These are phyloP conservation scores for Pungitius pungitius DNA, from an alignment of 2,113 vertebrate species.

Conservation along the genomic window DNA sequence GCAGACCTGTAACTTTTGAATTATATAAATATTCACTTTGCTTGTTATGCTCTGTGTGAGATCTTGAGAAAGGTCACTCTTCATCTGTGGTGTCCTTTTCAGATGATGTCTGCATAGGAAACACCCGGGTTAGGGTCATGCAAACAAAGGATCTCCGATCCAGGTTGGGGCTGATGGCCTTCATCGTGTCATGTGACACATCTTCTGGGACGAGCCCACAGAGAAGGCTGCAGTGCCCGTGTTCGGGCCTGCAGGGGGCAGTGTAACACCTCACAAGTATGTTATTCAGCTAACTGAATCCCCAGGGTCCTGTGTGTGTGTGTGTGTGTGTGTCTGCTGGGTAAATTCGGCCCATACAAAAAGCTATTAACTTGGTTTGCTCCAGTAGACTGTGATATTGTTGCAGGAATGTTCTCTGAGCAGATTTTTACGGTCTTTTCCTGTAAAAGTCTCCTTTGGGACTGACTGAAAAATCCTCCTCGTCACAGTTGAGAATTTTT, in stretches of 20 bases:
- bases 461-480: slow-evolving; percentile 52
- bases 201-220: no score
- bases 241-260: slow-evolving; percentile 38
- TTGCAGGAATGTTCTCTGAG: slow-evolving; percentile 60
- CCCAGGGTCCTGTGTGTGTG: slow-evolving; percentile 4
- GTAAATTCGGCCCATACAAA: slow-evolving; percentile 38
- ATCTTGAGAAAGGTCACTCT: no score
- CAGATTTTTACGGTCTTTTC: slow-evolving; percentile 68
- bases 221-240: slow-evolving; percentile 22
- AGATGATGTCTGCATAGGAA: no score
- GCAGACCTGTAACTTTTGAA: no score
- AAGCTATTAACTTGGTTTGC: slow-evolving; percentile 55
- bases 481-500: slow-evolving; percentile 47
- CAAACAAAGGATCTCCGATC: no score
- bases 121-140: no score
- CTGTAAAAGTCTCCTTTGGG: slow-evolving; percentile 58
- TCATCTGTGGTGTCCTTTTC: no score
- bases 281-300: slow-evolving; percentile 36
- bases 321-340: slow-evolving; percentile 2
- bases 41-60: no score
- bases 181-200: no score
- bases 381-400: slow-evolving; percentile 63
- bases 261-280: background rate
- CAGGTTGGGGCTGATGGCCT: no score
- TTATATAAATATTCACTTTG: no score